Base-by-base conservation (phyloP, 2,113 vertebrate genomes). In the Pseudolaguvia tuberculata region DNA sequence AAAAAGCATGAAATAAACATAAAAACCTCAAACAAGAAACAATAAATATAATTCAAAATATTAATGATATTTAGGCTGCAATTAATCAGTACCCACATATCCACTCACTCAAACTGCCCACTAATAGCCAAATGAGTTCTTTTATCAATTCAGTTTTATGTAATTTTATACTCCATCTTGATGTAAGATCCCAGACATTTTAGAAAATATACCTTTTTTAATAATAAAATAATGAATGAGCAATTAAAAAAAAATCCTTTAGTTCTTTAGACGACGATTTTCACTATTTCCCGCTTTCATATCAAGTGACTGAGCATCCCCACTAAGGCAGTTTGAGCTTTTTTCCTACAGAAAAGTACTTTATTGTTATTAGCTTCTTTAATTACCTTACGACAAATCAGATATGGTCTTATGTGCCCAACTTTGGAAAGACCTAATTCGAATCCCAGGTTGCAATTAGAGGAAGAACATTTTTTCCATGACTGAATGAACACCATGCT, bases 301-400 rank as follows among this genome's bases (percentile, higher is more conserved):
- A 85, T 86, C 81, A 78, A 89, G 85, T 89, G 89, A 90, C 90
- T 83, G 84, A 89, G 86, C 81, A 51, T 79, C 82, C 88, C 88
- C 85, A 88, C 87, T 87, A 89, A 3, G 80, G 83, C 50, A 8
- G 57, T 18, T 23, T 81, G 85, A 88, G 83, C 85, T 91, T 88
- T 75, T 87, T 79, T 82, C 72, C 81, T 81, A 93, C 91, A 94
- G 90, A 94, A 93, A 93, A 92, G 90, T 92, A 89, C 90, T 95
- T 92, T 94, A 92, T 95, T 96, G 93, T 91, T 92, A 96, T 97
- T 94, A 95, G 91, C 93, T 93, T 95, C 93, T 90, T 91, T 96
- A 97, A 98, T 96, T 93, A 95, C 91, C 93, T 97, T 95, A 97
- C 93, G 94, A 94, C 90, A 90, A 94, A 96, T 96, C 94, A 94